Percentiles rank a stretch among this genome's conserved stretches.
phyloP scores from a whole-genome alignment of 2,797 vertebrate species.

The Denticeps clupeoides region DNA sequence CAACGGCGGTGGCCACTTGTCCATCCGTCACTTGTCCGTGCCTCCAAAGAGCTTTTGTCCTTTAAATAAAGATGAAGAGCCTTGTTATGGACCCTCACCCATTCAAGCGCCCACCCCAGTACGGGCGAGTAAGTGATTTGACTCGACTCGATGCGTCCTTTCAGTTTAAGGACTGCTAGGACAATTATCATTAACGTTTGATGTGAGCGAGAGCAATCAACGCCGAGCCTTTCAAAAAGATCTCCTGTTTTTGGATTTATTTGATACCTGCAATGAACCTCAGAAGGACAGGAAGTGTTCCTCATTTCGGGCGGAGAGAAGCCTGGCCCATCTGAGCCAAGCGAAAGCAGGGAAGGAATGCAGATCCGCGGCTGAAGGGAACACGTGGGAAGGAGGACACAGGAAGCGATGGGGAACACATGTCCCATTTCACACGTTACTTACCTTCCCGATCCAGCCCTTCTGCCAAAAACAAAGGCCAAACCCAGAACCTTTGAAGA shows the following conservation, averaged over 20 bases:
- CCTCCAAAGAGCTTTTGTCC: background rate
- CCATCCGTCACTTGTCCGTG: background rate
- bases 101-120: background rate
- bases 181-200: constrained; percentile 36
- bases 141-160: constrained; percentile 28
- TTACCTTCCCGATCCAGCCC: constrained; percentile 50
- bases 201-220: constrained; percentile 28
- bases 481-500: constrained; percentile 46
- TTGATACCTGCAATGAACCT: constrained; percentile 58
- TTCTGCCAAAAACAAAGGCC: background rate
- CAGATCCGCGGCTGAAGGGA: constrained; percentile 49
- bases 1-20: background rate
- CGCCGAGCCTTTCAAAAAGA: constrained; percentile 15
- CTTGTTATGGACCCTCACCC: background rate
- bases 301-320: constrained; percentile 54
- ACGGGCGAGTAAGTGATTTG: background rate
- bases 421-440: constrained; percentile 59
- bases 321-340: constrained; percentile 56
- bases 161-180: constrained; percentile 27
- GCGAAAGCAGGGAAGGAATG: constrained; percentile 47
- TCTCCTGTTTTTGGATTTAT: background rate
- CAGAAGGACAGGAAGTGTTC: constrained; percentile 59
- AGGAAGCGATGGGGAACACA: constrained; percentile 61
- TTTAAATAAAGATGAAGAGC: background rate
- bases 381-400: constrained; percentile 51